Base-by-base conservation (phyloP, 2,797 vertebrate species). In the Rhadinocentrus ornatus region DNA sequence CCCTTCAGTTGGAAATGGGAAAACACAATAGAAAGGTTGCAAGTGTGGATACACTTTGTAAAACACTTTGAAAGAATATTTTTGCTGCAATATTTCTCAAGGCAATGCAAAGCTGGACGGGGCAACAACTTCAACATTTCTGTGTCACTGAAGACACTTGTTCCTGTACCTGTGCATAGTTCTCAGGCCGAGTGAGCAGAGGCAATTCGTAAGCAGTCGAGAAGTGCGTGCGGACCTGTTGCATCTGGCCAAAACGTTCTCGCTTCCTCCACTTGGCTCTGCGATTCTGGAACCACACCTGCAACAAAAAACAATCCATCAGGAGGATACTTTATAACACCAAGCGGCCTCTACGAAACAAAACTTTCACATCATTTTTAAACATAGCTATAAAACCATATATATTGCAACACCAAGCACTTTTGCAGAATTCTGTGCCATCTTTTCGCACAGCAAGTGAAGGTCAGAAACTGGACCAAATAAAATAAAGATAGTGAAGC, bases 211-310 rank as follows among this genome's bases (percentile, higher is more conserved):
- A 99, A 74, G 98, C 96, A 0, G 97, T 96, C 52, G 98, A 98
- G 93, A 99, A 99, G 90, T 99, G 98, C 10, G 97, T 99, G 57
- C 97, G 96, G 81, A 99, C 98, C 92, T 99, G 98, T 86, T 99
- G 98, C 97, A 99, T 99, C 92, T 99, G 98, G 15, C 98, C 98
- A 0, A 99, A 99, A 7, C 98, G 94, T 77, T 99, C 98, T 80
- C 98, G 91, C 93, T 99, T 99, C 84, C 98, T 95, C 98, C 98
- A 99, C 83, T 99, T 99, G 2, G 98, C 98, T 88, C 98, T 93
- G 37, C 98, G 95, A 88, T 99, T 99, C 93, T 99, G 98, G 88
- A 99, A 99, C 98, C 98, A 99, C 77, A 99, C 98, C 98, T 99
- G 82, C 24, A 50, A 50, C 22, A 77, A n/a, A 82, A 74, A 78